Conservation (phyloP, 2,113 vertebrate species). For the Electrona antarctica region DNA sequence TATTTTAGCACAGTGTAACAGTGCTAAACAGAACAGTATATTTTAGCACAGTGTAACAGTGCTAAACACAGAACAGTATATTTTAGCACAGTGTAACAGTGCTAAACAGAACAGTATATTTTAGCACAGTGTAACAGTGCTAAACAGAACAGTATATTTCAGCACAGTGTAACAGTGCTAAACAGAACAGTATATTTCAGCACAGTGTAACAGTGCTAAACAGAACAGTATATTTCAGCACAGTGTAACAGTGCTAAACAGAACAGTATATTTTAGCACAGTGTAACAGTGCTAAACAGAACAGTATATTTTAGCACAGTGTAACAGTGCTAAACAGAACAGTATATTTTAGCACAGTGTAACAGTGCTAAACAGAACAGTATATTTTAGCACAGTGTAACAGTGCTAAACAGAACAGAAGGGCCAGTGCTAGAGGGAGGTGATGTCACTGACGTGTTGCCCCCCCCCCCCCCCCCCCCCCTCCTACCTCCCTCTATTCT, state of each 20-base stretch:
- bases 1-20: too few relatives aligned
- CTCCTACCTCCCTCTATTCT: neutral
- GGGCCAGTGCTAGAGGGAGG: conserved; percentile 55
- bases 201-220: too few relatives aligned
- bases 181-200: conserved; percentile 43
- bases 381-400: too few relatives aligned
- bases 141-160: conserved; percentile 42
- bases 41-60: too few relatives aligned
- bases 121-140: too few relatives aligned
- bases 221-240: conserved; percentile 43
- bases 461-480: conserved; percentile 19
- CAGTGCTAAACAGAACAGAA: conserved; percentile 38
- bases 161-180: too few relatives aligned
- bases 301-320: conserved; percentile 27
- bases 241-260: too few relatives aligned
- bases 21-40: conserved; percentile 33
- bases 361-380: conserved; percentile 18
- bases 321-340: conserved; percentile 17
- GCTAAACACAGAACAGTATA: conserved; percentile 36
- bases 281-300: neutral
- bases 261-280: conserved; percentile 42
- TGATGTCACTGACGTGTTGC: conserved; percentile 19
- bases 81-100: too few relatives aligned
- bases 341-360: neutral
- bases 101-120: conserved; percentile 36